Percentiles rank a stretch among this genome's conserved stretches.
Conservation (phyloP, 2,113 vertebrate genomes). For the Cercocebus atys region DNA sequence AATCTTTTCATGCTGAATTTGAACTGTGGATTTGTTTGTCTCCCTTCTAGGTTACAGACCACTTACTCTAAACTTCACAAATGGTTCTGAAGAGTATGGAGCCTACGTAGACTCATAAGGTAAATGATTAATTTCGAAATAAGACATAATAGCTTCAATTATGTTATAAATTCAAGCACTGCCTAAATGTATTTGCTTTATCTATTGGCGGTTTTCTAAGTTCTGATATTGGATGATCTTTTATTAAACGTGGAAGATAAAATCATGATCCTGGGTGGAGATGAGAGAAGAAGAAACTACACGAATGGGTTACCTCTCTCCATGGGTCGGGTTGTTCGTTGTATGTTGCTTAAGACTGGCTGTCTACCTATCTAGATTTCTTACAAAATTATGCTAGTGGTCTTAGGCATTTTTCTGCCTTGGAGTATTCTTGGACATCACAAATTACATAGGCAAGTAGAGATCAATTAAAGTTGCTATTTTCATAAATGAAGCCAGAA, state of each 20-base stretch:
- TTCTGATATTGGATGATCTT: not conserved
- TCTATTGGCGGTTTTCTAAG: not conserved
- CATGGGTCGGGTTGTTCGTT: not conserved
- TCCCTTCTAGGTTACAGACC: conserved; percentile 72
- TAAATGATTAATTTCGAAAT: conserved; percentile 64
- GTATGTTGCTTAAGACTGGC: not conserved
- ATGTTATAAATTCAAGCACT: not conserved
- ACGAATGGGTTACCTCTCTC: not conserved
- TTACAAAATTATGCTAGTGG: not conserved
- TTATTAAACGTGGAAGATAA: not conserved
- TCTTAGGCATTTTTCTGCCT: not conserved
- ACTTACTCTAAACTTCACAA: conserved; percentile 42
- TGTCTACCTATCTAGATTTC: not conserved
- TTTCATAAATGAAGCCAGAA: not conserved
- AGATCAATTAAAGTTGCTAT: not conserved
- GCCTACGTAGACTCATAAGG: conserved; percentile 52
- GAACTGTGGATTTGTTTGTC: conserved; percentile 40
- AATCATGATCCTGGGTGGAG: not conserved
- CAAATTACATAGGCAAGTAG: not conserved
- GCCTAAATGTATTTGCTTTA: not conserved
- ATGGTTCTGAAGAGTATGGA: conserved; percentile 67
- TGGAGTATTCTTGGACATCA: not conserved
- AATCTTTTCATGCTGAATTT: conserved; percentile 6
- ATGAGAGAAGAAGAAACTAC: not conserved
- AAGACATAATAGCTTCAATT: not conserved